Conservation (phyloP, 2,113 vertebrate genomes). For the Sclerurus mexicanus region DNA sequence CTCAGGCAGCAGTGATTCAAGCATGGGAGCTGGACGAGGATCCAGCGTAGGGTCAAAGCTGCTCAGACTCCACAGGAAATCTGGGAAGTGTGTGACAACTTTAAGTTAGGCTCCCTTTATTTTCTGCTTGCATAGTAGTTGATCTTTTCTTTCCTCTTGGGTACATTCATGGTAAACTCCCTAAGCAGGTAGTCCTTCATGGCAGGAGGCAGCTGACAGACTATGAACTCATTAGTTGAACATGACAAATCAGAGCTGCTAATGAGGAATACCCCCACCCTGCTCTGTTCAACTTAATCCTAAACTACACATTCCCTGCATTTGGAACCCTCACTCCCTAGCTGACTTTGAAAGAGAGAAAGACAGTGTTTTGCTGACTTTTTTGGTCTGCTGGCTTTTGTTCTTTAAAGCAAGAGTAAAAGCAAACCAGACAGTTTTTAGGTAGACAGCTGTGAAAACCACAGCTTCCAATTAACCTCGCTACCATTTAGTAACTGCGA, state of each 20-base stretch:
- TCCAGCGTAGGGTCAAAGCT: constrained; percentile 48
- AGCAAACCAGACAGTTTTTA: background rate
- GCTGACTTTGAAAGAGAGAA: background rate
- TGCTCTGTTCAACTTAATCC: background rate
- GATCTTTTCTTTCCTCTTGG: background rate
- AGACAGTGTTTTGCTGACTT: background rate
- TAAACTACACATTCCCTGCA: background rate
- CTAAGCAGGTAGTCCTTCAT: background rate
- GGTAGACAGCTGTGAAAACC: background rate
- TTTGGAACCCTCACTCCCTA: background rate
- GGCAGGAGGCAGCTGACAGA: constrained; percentile 18
- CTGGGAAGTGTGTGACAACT: constrained; percentile 60
- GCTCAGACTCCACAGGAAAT: constrained; percentile 58
- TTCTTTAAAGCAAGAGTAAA: background rate
- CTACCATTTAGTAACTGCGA: background rate
- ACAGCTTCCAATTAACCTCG: background rate
- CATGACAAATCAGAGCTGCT: background rate
- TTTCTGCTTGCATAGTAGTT: background rate
- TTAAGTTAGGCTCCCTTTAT: constrained; percentile 46
- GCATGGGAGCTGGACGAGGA: constrained; percentile 39
- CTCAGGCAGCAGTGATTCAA: constrained; percentile 62
- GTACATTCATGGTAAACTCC: background rate
- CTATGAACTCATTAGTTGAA: background rate
- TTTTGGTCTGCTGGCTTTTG: background rate
- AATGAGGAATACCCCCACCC: background rate